Evolutionary conservation across 2,888 invertebrate species (phyloP), one percentile per base, ranked within the genome.

Genomic region (Oxyteleia sp.): DNA sequence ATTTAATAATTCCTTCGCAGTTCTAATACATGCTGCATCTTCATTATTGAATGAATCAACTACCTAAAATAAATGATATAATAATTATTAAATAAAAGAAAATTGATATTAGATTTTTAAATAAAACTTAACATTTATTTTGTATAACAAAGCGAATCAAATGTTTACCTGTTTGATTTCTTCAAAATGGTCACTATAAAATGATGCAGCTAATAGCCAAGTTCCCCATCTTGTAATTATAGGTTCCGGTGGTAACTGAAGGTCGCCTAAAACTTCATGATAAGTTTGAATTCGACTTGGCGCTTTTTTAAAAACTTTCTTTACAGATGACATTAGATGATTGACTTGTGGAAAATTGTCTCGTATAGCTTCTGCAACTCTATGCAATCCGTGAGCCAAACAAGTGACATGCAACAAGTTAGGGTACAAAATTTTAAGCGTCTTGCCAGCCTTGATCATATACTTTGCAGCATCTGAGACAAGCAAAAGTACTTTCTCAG

Each of bases 211-310:
- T 18, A 53, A 10, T 13, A 68, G 7, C 41, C 68, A 68, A 16
- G 53, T 68, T 20, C 68, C 68, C 53, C 53, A 68, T 41, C 53
- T 53, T 7, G 41, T 68, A 8, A 68, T 4, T 4, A 68, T 53
- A n/a, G 53, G 38, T 11, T 66, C 38, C 4, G 49, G 49, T 7
- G 47, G 64, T 18, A 66, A 32, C 10, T 35, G 51, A 38, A 66
- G 29, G 15, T 18, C 38, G 10, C 4, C 8, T n/a, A 51, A 11
- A 38, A 51, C n/a, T 49, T 51, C 51, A n/a, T 29, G 1, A 15
- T 66, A 66, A 2, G 16, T n/a, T 41, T 41, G 23, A 32, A 66
- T 29, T 5, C 66, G 38, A 13, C 41, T 13, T 16, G 63, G 63
- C 11, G 63, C 47, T 18, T 63, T 63, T 23, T n/a, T 11, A 47